Percentiles rank a stretch among this genome's conserved stretches.
Evolutionary conservation across 2,113 vertebrate species (phyloP).

Genomic region (Psammodynastes pulverulentus): DNA sequence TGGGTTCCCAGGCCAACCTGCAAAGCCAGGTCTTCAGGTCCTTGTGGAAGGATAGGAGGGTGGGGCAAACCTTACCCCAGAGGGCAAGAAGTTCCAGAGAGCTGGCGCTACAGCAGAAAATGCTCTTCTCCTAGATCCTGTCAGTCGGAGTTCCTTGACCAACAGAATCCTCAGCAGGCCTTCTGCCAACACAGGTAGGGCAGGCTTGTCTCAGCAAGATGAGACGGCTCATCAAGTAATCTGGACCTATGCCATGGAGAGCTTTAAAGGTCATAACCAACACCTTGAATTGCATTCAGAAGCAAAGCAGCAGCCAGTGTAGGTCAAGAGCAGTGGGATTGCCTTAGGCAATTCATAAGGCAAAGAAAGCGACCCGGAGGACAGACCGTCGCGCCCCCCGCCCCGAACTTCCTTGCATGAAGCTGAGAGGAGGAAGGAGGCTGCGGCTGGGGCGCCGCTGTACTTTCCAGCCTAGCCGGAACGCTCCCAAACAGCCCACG

Average conservation of each 20-base stretch:
- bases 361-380: no score
- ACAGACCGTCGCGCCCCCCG: no score
- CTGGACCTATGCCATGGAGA: background rate
- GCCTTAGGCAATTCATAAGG: no score
- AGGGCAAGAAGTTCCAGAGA: background rate
- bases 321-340: background rate
- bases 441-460: no score
- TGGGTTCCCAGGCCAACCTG: background rate
- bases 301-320: background rate
- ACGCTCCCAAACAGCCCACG: no score
- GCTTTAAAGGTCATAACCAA: background rate
- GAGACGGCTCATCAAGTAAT: background rate
- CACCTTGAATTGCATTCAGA: background rate
- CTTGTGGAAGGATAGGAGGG: background rate
- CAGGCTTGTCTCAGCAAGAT: background rate
- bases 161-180: background rate
- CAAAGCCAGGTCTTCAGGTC: background rate
- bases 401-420: no score
- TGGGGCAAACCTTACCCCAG: background rate
- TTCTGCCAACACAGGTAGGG: background rate
- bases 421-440: no score
- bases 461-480: no score
- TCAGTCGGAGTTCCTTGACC: background rate
- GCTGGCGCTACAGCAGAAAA: background rate
- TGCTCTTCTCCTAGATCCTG: no score